These are phyloP conservation scores for Ctenopoma kingsleyae DNA, from an alignment of 2,797 vertebrate genomes.

Conservation along the genomic window DNA sequence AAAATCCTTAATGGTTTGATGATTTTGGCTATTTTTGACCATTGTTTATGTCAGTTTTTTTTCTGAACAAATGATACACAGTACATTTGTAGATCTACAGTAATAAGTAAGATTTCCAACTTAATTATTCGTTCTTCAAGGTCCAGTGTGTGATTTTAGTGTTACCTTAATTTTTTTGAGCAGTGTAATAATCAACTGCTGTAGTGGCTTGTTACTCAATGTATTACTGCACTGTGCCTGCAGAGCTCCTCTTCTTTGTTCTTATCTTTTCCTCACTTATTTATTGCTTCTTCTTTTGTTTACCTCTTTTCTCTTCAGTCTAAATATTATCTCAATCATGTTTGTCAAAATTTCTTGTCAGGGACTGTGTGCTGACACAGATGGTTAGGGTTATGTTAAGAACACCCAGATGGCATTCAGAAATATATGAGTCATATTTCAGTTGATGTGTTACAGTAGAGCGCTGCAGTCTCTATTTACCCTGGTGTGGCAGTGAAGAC, in stretches of 20 bases:
- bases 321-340: constrained; percentile 19
- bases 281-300: constrained; percentile 13
- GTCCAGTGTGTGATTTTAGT: too few species aligned
- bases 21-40: too few species aligned
- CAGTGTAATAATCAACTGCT: neutral
- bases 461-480: constrained; percentile 44
- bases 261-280: neutral
- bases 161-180: too few species aligned
- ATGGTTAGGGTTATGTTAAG: constrained; percentile 72
- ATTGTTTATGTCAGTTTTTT: too few species aligned
- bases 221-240: neutral
- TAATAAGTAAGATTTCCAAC: too few species aligned
- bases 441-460: constrained; percentile 50
- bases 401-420: constrained; percentile 70
- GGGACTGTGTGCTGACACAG: constrained; percentile 67
- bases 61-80: too few species aligned
- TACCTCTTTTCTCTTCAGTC: constrained; percentile 7
- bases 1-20: too few species aligned
- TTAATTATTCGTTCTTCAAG: too few species aligned
- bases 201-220: neutral
- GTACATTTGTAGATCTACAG: too few species aligned
- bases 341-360: constrained; percentile 51
- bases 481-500: constrained; percentile 30
- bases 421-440: constrained; percentile 70
- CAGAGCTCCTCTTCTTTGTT: neutral